These are phyloP conservation scores for Litoditis marina DNA, from an alignment of 2,888 invertebrate genomes.

Conservation along the genomic window DNA sequence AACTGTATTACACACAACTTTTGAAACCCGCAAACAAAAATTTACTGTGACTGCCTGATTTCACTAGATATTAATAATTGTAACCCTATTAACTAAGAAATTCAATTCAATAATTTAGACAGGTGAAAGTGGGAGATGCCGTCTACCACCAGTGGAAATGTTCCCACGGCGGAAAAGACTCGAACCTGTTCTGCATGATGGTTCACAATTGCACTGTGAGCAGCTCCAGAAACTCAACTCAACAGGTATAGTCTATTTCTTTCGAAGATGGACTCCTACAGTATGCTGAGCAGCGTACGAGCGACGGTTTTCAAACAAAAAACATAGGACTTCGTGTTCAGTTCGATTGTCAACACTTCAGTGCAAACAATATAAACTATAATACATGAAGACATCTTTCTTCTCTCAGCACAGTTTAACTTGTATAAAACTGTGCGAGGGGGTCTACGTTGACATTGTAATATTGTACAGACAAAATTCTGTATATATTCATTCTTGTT, in stretches of 20 bases:
- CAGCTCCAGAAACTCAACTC: constrained; percentile 21
- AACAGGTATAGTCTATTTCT: constrained; percentile 8
- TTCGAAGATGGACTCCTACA: background rate
- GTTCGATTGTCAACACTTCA: too few relatives aligned
- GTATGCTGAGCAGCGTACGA: background rate
- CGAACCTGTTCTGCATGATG: constrained; percentile 56
- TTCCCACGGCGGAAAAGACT: constrained; percentile 32
- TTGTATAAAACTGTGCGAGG: too few relatives aligned
- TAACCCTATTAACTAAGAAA: background rate
- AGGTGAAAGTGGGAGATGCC: constrained; percentile 38
- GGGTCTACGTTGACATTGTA: too few relatives aligned
- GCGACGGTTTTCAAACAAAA: background rate
- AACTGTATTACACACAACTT: background rate
- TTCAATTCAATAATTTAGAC: constrained; percentile 2
- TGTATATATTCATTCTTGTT: constrained; percentile 6
- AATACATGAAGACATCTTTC: too few relatives aligned
- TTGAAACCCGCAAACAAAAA: too few relatives aligned
- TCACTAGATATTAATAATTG: background rate
- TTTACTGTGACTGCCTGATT: too few relatives aligned
- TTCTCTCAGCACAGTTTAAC: too few relatives aligned
- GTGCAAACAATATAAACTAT: too few relatives aligned
- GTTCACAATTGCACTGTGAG: constrained; percentile 59
- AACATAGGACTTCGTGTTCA: too few relatives aligned
- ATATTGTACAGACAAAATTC: too few relatives aligned
- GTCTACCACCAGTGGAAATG: constrained; percentile 52